Base-by-base conservation (phyloP, 2,797 vertebrate genomes). In the Eutrigla gurnardus region DNA sequence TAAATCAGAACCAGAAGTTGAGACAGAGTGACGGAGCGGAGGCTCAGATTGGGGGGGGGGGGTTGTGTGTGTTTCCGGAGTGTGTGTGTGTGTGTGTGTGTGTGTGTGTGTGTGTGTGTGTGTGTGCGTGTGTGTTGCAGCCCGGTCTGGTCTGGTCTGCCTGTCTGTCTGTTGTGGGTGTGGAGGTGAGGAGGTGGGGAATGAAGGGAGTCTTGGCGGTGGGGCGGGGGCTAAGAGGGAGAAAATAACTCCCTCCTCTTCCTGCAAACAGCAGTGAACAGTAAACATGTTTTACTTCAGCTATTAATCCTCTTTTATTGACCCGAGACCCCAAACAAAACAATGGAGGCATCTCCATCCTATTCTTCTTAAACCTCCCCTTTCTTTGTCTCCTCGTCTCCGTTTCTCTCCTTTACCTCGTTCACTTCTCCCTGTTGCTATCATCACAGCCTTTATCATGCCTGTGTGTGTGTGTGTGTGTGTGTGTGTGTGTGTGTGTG, bases 1-100 rank as follows among this genome's bases (percentile, higher is more conserved):
- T 89, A 89, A 93, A 93, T 93, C 87, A 92, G 81, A 91, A 90
- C 85, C 91, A 91, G 91, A 91, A 90, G 88, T 90, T 89, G 74
- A 88, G 81, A 80, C 72, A 36, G 80, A 83, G 77, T 81, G 89
- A 86, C 7, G 49, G 80, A 86, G 78, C 75, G 64, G 88, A 78
- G 88, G 84, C 85, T 86, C 74, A 52, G 63, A 82, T 59, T 58
- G 75, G 75, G 73, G 76, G 78, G 53, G 15, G 37, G 54, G 50
- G 5, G 25, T 53, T 50, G 37, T 49, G 62, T 55, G 61, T 42
- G 49, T 50, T 33, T 58, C 42, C 35, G 42, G 67, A 14, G 32
- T 60, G 52, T 59, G 55, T 60, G 33, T 14, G 39, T 39, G 54
- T 57, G 45, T 61, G 43, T 61, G 49, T 59, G 67, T 60, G 61